Base-by-base conservation (phyloP, 2,113 vertebrate genomes). In the Neofelis nebulosa region DNA sequence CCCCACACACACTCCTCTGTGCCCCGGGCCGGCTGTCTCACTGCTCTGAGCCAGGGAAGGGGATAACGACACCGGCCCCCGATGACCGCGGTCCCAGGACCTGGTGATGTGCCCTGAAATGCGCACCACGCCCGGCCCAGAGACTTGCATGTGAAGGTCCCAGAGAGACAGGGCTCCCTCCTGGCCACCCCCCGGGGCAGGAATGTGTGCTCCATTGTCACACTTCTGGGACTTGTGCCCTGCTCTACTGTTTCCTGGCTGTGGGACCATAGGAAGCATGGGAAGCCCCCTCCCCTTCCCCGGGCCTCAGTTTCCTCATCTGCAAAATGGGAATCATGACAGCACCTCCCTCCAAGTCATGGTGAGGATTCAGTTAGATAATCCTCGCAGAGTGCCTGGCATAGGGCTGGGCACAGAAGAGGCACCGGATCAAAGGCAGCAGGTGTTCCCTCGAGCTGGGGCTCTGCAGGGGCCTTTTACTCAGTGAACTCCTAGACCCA, bases 391-490 rank as follows among this genome's bases (percentile, higher is more conserved):
- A 21, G 68, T 68, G 5, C n/a, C 71, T 13, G 13, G 45, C 68
- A 63, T 8, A 4, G 15, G 66, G 41, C 45, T 29, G 57, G 21
- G 57, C 3, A 16, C 45, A 48, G 41, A 76, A 23, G 65, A 31
- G 4, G 14, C 2, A 0, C 71, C 31, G 3, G 0, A 9, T 33
- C 41, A 50, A 10, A 57, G 38, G 38, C 52, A 76, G 29, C 7
- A 0, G 18, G 33, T 1, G 1, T 38, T 14, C 0, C 23, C 61
- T 36, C 1, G 0, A 95, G 66, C 74, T n/a, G n/a, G 69, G 5
- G 36, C 4, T 41, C 38, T n/a, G 6, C 6, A 38, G 45, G n/a
- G 12, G 4, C 61, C 25, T 78, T 76, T 85, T 14, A 36, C 48
- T 65, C 1, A 0, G 21, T 7, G 27, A 81, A 6, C 23, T 31